Percentiles rank a stretch among this genome's conserved stretches.
phyloP scores from a whole-genome alignment of 2,888 invertebrate genomes.

The Orthosia cruda region DNA sequence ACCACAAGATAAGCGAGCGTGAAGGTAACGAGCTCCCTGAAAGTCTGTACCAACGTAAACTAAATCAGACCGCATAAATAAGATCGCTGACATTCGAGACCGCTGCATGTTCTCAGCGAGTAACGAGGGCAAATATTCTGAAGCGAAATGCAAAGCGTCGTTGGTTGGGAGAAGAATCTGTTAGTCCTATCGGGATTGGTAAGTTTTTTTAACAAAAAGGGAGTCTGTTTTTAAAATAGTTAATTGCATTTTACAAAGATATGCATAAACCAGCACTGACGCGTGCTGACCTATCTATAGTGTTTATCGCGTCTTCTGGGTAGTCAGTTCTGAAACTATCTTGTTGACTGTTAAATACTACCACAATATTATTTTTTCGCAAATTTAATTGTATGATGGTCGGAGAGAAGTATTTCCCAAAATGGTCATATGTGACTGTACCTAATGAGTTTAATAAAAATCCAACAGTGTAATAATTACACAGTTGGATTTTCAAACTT shows the following conservation, averaged over 20 bases:
- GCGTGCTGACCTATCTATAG: not conserved
- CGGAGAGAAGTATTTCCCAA: no score
- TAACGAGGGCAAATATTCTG: slow-evolving; percentile 58
- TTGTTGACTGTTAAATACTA: not conserved
- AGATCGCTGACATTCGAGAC: slow-evolving; percentile 58
- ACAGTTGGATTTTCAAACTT: no score
- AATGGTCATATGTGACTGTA: no score
- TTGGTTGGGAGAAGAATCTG: slow-evolving; percentile 7
- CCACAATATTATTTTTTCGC: no score
- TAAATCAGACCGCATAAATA: slow-evolving; percentile 60
- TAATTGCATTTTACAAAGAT: not conserved
- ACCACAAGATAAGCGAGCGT: slow-evolving; percentile 27
- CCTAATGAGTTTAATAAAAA: no score
- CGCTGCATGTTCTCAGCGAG: slow-evolving; percentile 36
- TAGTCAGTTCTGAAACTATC: not conserved
- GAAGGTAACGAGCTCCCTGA: slow-evolving; percentile 34
- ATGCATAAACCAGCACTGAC: not conserved
- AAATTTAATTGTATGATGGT: no score
- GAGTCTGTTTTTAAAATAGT: not conserved
- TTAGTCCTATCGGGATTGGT: slow-evolving; percentile 8
- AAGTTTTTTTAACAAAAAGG: not conserved
- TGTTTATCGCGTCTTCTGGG: not conserved
- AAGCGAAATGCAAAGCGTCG: slow-evolving; percentile 45
- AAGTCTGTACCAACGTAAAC: slow-evolving; percentile 51
- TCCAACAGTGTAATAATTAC: no score